Percentiles rank a stretch among this genome's conserved stretches.
These are phyloP conservation scores for Oxyteleia sp. DNA, from an alignment of 2,888 invertebrate species.

Conservation along the genomic window DNA sequence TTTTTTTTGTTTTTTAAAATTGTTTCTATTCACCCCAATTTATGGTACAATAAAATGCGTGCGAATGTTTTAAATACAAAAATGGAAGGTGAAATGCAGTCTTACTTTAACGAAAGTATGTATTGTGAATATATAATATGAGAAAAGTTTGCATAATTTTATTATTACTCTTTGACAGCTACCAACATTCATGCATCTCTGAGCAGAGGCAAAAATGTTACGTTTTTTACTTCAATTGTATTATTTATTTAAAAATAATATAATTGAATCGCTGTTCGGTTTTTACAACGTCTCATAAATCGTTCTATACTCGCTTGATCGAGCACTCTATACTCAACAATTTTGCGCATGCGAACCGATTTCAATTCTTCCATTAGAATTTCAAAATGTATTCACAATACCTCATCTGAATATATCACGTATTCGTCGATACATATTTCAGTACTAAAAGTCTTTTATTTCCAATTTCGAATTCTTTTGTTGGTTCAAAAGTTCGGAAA, in stretches of 20 bases:
- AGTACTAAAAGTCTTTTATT: neutral
- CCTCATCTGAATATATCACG: slow-evolving; percentile 24
- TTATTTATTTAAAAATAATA: slow-evolving; percentile 2
- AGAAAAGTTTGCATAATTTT: too few species aligned
- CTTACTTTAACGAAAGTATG: too few species aligned
- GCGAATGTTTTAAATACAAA: neutral
- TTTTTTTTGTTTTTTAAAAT: too few species aligned
- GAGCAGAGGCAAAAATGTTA: too few species aligned
- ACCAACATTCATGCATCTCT: too few species aligned
- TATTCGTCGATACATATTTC: slow-evolving; percentile 37
- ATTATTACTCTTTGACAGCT: too few species aligned
- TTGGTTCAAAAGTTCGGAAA: neutral
- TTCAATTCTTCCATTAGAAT: slow-evolving; percentile 35
- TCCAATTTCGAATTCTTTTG: neutral
- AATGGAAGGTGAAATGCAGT: neutral
- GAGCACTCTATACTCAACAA: slow-evolving; percentile 21
- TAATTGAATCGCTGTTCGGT: too few species aligned
- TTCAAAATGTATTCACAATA: slow-evolving; percentile 34
- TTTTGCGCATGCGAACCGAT: slow-evolving; percentile 23
- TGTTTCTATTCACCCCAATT: too few species aligned
- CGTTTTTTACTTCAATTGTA: slow-evolving; percentile 3
- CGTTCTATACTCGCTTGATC: slow-evolving; percentile 23
- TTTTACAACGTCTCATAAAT: neutral
- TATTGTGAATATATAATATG: too few species aligned
- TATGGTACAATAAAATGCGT: too few species aligned